A percentile compares a stretch with the other conserved stretches of the same genome.
These are phyloP conservation scores for Drosophila siamana DNA, from an alignment of 2,888 invertebrate species.

Conservation along the genomic window DNA sequence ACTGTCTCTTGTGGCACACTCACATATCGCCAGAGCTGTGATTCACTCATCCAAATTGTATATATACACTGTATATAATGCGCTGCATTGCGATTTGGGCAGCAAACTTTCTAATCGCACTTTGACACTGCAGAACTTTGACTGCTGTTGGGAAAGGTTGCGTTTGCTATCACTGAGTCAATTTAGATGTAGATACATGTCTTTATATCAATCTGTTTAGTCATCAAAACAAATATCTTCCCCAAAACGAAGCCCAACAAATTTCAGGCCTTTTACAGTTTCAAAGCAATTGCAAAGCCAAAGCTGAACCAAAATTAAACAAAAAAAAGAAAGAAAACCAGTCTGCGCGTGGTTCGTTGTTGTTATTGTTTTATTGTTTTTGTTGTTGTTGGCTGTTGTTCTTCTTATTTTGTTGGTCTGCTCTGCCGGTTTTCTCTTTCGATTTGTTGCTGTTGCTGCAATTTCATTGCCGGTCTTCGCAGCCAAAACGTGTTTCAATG, in stretches of 20 bases:
- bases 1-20: constrained; percentile 1
- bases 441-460: constrained; percentile 52
- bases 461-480: constrained; percentile 76
- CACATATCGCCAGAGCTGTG: constrained; percentile 26
- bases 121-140: no score
- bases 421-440: constrained; percentile 61
- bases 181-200: no score
- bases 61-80: background rate
- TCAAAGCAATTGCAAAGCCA: constrained; percentile 29
- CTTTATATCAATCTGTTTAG: no score
- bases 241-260: background rate
- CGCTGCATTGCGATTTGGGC: background rate
- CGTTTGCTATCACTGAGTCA: no score
- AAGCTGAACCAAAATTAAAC: constrained; percentile 11
- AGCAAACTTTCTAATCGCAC: no score
- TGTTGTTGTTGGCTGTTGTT: constrained; percentile 39
- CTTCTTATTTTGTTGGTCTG: constrained; percentile 31
- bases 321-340: constrained; percentile 49
- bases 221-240: no score
- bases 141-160: no score
- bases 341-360: constrained; percentile 22
- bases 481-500: constrained; percentile 78
- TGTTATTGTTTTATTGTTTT: background rate
- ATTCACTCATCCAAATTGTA: constrained; percentile 34
- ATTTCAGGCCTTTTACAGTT: constrained; percentile 36